Percentiles rank a stretch among this genome's conserved stretches.
These are phyloP conservation scores for Acrocephalus kingi DNA, from an alignment of 2,113 vertebrate genomes.

Conservation along the genomic window DNA sequence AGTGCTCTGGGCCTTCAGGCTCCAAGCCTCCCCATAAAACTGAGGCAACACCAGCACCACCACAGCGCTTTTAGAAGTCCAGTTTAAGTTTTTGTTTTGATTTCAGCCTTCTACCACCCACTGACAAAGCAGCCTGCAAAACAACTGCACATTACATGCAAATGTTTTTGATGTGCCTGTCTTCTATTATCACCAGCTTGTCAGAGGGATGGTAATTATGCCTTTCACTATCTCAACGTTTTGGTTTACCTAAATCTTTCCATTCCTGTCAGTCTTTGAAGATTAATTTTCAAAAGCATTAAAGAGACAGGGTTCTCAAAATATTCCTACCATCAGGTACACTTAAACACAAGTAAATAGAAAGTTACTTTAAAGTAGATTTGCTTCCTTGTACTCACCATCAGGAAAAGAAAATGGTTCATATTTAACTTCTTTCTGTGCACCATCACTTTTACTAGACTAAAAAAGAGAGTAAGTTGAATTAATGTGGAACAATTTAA, in stretches of 20 bases:
- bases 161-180: background rate
- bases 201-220: background rate
- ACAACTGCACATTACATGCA: background rate
- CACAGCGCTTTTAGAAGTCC: background rate
- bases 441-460: conserved; percentile 75
- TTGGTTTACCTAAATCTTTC: background rate
- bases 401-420: conserved; percentile 92
- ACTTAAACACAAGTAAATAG: background rate
- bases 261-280: background rate
- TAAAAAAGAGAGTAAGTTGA: conserved; percentile 23
- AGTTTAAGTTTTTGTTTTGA: background rate
- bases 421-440: conserved; percentile 86
- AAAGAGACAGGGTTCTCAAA: background rate
- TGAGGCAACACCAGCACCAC: background rate
- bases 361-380: background rate
- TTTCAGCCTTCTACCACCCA: background rate
- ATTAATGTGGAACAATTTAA: background rate
- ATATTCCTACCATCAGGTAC: background rate
- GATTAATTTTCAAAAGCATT: background rate
- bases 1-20: background rate
- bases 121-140: background rate
- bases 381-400: conserved; percentile 76
- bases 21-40: background rate
- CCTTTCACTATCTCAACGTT: background rate
- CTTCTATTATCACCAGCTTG: background rate